Percentiles rank a stretch among this genome's conserved stretches.
These are phyloP conservation scores for Luehdorfia chinensis DNA, from an alignment of 1,140 invertebrate genomes.

Conservation along the genomic window DNA sequence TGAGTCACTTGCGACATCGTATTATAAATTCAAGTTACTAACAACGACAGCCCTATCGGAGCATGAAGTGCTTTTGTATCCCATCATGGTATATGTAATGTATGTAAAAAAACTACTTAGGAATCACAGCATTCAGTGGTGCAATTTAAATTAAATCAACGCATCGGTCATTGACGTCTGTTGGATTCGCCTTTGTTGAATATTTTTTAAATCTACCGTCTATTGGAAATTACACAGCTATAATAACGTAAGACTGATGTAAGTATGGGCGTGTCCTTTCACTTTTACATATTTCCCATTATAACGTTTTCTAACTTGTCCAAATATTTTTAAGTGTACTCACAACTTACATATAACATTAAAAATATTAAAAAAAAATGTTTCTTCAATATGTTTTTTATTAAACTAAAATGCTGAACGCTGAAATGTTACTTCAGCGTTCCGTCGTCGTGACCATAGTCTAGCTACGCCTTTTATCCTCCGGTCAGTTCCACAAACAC, in stretches of 20 bases:
- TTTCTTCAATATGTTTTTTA: too few species aligned
- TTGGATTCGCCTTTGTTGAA: background rate
- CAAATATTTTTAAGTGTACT: too few species aligned
- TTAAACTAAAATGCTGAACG: too few species aligned
- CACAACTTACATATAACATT: too few species aligned
- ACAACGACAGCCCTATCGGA: slow-evolving; percentile 8
- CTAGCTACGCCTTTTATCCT: slow-evolving; percentile 2
- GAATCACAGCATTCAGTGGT: slow-evolving; percentile 5
- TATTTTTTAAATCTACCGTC: background rate
- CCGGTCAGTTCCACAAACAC: slow-evolving; percentile 14
- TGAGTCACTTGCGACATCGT: slow-evolving; percentile 9
- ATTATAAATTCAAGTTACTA: slow-evolving; percentile 14
- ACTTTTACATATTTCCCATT: background rate
- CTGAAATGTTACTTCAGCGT: background rate
- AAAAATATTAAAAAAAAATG: too few species aligned
- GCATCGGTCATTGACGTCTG: background rate
- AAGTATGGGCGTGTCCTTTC: background rate
- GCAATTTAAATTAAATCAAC: slow-evolving; percentile 13
- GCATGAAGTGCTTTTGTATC: slow-evolving; percentile 5
- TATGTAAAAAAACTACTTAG: slow-evolving; percentile 14
- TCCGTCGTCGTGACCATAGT: background rate
- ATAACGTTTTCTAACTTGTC: too few species aligned
- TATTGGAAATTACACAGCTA: too few species aligned
- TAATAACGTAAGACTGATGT: too few species aligned
- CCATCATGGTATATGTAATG: slow-evolving; percentile 3